Conservation (phyloP, 2,888 invertebrate genomes). For the Leuctra nigra region DNA sequence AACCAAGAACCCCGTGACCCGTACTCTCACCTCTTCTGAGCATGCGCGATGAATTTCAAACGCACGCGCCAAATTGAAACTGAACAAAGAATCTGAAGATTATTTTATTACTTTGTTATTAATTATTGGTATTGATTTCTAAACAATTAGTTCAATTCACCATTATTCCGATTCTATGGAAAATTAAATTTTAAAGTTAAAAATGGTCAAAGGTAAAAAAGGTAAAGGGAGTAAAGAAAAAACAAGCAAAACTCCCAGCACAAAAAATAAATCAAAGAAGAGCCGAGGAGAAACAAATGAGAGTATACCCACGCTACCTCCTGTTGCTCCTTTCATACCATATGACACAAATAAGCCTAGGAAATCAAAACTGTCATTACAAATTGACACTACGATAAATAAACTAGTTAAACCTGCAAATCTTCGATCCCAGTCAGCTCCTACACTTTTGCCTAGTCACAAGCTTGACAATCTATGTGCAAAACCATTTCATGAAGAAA, state of each 20-base stretch:
- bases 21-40: no score
- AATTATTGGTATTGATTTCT: no score
- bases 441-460: background rate
- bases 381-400: background rate
- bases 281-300: background rate
- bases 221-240: background rate
- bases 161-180: no score
- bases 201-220: conserved; percentile 7
- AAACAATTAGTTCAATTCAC: no score
- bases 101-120: no score
- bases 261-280: background rate
- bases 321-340: background rate
- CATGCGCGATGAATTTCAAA: no score
- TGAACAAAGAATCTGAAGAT: no score
- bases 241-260: background rate
- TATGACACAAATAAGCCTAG: background rate
- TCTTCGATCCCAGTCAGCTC: background rate
- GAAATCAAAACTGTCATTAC: conserved; percentile 1
- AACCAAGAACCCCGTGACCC: no score
- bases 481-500: background rate
- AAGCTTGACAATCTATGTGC: background rate
- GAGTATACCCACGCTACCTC: background rate
- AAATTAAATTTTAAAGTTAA: no score
- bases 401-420: background rate
- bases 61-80: no score